Evolutionary conservation across 2,113 vertebrate species (phyloP).

Genomic region (Riparia riparia): DNA sequence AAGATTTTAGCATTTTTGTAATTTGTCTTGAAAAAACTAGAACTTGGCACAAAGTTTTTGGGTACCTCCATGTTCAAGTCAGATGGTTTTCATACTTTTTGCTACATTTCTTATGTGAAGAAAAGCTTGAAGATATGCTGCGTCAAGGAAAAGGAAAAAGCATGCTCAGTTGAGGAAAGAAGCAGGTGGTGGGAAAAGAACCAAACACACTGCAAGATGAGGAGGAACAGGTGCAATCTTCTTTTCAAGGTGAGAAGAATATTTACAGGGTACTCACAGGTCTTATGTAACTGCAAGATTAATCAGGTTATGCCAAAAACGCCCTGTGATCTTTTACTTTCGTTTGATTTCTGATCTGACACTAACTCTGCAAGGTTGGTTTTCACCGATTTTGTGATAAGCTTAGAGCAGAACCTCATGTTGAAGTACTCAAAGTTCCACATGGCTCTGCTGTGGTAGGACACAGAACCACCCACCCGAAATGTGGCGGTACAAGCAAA

Average conservation of each 20-base stretch:
- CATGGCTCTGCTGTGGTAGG: background rate
- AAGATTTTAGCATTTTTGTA: constrained; percentile 42
- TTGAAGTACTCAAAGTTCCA: background rate
- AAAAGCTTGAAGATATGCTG: background rate
- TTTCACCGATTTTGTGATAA: background rate
- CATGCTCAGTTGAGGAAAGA: background rate
- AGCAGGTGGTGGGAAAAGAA: background rate
- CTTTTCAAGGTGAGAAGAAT: constrained; percentile 17
- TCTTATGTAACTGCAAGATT: background rate
- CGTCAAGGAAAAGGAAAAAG: constrained; percentile 6
- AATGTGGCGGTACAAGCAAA: background rate
- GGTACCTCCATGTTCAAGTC: constrained; percentile 11
- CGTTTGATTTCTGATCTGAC: background rate
- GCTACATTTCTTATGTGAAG: background rate
- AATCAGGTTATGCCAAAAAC: background rate
- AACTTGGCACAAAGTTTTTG: constrained; percentile 30
- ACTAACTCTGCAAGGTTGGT: background rate
- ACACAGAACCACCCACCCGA: background rate
- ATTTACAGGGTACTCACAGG: background rate
- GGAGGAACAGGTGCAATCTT: constrained; percentile 8
- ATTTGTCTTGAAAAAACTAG: constrained; percentile 58
- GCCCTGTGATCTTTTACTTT: background rate
- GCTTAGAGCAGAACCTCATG: background rate
- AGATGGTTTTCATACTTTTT: constrained; percentile 47
- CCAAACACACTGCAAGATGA: background rate